Conservation (phyloP, 2,888 invertebrate genomes). For the Diaprepes abbreviatus region DNA sequence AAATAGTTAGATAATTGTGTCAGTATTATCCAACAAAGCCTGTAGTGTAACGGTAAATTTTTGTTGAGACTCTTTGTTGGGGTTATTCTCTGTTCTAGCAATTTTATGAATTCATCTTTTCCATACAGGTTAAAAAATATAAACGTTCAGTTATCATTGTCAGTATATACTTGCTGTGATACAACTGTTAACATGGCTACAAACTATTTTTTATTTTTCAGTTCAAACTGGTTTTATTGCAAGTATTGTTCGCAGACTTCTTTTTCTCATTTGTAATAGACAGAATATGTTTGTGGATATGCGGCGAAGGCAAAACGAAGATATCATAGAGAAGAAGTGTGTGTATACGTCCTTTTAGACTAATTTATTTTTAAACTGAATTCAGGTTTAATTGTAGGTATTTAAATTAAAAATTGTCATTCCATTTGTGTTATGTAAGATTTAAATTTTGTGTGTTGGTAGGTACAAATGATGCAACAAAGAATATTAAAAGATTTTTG, state of each 20-base stretch:
- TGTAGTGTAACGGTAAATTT: too few species aligned
- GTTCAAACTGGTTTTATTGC: slow-evolving; percentile 90
- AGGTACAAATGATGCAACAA: slow-evolving; percentile 28
- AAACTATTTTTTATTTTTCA: slow-evolving; percentile 69
- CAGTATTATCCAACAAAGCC: too few species aligned
- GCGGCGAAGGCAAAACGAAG: slow-evolving; percentile 81
- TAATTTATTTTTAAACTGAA: slow-evolving; percentile 19
- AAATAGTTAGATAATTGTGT: too few species aligned
- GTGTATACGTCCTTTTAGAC: neutral
- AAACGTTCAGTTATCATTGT: too few species aligned
- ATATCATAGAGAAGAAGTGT: slow-evolving; percentile 38
- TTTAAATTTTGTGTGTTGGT: slow-evolving; percentile 30
- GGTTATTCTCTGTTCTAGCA: too few species aligned
- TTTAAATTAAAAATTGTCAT: slow-evolving; percentile 28
- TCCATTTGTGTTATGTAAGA: slow-evolving; percentile 28
- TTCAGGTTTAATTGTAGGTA: slow-evolving; percentile 3
- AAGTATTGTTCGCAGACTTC: slow-evolving; percentile 88
- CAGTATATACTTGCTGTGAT: too few species aligned
- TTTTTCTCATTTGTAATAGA: slow-evolving; percentile 88
- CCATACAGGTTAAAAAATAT: too few species aligned
- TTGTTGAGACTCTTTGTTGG: too few species aligned
- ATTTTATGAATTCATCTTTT: too few species aligned
- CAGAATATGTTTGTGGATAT: slow-evolving; percentile 85
- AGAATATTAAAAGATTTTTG: slow-evolving; percentile 36
- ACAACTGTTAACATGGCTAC: too few species aligned